These are phyloP conservation scores for Caenorhabditis remanei DNA, from an alignment of 1,140 invertebrate genomes.

Conservation along the genomic window DNA sequence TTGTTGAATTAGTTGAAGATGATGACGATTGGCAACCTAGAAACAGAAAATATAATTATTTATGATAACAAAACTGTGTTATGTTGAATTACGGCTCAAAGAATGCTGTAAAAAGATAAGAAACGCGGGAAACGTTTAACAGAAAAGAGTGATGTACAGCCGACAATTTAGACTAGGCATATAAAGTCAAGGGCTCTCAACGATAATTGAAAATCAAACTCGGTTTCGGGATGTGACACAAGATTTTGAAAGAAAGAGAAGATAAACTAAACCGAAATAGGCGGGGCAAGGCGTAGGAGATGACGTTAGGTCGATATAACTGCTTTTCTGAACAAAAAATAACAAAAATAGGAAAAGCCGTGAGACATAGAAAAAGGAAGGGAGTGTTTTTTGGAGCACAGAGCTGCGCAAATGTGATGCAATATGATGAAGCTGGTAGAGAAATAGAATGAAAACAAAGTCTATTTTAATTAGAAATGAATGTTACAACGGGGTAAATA, in stretches of 20 bases:
- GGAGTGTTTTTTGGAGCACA: background rate
- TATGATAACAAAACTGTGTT: background rate
- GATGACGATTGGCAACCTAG: background rate
- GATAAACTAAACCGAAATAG: background rate
- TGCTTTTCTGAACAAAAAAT: slow-evolving; percentile 11
- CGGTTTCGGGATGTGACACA: too few relatives aligned
- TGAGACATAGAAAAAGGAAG: background rate
- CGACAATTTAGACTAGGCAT: too few relatives aligned
- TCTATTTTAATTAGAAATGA: background rate
- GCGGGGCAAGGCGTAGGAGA: background rate
- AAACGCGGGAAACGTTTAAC: slow-evolving; percentile 1
- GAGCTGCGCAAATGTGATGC: slow-evolving; percentile 23
- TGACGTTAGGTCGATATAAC: slow-evolving; percentile 4
- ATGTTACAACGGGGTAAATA: background rate
- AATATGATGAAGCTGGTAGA: slow-evolving; percentile 48
- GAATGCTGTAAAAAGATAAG: background rate
- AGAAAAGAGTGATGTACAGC: background rate
- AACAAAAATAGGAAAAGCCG: background rate
- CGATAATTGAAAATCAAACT: slow-evolving; percentile 24
- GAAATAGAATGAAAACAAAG: background rate
- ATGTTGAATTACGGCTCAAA: background rate
- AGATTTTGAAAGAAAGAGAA: background rate
- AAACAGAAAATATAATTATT: background rate
- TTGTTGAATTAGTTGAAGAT: background rate
- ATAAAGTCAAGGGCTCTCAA: slow-evolving; percentile 32